Percentiles rank a stretch among this genome's conserved stretches.
Evolutionary conservation across 1,140 invertebrate species (phyloP).

Genomic region (Dreissena polymorpha): DNA sequence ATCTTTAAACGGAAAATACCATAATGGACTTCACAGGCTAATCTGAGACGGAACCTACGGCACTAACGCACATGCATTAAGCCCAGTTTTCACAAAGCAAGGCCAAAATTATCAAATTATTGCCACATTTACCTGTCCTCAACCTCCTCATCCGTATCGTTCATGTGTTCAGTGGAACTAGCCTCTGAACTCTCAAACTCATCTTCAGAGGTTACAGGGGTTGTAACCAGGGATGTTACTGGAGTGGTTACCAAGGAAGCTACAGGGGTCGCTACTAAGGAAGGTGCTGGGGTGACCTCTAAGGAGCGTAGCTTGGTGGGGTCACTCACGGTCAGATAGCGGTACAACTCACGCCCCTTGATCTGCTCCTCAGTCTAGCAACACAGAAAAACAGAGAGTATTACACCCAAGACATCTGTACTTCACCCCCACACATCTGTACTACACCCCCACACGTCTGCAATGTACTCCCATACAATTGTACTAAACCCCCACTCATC

Average conservation of each 20-base stretch:
- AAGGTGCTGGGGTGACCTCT: not conserved
- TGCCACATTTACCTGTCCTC: not conserved
- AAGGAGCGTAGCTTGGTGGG: not conserved
- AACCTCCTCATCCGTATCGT: conserved; percentile 11
- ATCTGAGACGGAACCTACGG: no score
- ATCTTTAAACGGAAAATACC: no score
- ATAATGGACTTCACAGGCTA: no score
- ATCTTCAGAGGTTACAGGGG: conserved; percentile 7
- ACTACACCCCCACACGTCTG: no score
- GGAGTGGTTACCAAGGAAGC: not conserved
- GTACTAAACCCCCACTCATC: no score
- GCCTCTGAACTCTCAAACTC: conserved; percentile 22
- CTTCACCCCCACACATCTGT: no score
- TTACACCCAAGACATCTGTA: no score
- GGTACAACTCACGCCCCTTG: conserved; percentile 21
- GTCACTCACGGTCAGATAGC: conserved; percentile 24
- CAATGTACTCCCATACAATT: no score
- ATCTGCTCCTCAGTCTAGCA: conserved; percentile 14
- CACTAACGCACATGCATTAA: no score
- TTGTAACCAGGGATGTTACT: not conserved
- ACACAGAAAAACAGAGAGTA: no score
- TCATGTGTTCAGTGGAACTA: conserved; percentile 8
- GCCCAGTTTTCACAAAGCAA: no score
- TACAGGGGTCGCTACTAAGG: not conserved
- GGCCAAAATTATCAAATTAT: no score